Evolutionary conservation across 1,140 invertebrate genomes (phyloP).

Genomic region (Physella acuta): DNA sequence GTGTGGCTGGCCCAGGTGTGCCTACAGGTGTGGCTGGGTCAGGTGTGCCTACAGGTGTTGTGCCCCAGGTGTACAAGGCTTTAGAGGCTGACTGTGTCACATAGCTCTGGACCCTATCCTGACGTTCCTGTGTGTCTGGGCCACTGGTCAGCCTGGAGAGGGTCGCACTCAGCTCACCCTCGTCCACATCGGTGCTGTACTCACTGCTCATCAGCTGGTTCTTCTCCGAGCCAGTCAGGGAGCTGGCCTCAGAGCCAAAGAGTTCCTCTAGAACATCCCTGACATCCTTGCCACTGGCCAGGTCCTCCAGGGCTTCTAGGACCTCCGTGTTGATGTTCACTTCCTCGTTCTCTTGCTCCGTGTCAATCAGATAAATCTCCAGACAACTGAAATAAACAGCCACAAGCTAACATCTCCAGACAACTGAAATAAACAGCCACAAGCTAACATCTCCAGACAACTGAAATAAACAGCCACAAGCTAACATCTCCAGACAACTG

Average conservation of each 20-base stretch:
- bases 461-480: no score
- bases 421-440: no score
- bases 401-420: no score
- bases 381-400: constrained; percentile 8
- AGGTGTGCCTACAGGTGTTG: not conserved
- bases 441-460: no score
- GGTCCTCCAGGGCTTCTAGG: not conserved
- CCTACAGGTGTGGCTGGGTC: not conserved
- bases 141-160: not conserved
- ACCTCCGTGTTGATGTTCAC: not conserved
- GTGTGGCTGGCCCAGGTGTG: not conserved
- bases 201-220: not conserved
- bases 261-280: not conserved
- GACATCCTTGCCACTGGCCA: not conserved
- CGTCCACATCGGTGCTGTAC: not conserved
- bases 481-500: no score
- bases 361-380: constrained; percentile 2
- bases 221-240: not conserved
- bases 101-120: not conserved
- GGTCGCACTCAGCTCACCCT: not conserved
- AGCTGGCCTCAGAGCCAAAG: not conserved
- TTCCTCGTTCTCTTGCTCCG: constrained; percentile 4
- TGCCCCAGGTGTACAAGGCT: not conserved
- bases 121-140: no score
- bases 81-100: not conserved